phyloP scores from a whole-genome alignment of 1,140 invertebrate species.

The Achatina immaculata region DNA sequence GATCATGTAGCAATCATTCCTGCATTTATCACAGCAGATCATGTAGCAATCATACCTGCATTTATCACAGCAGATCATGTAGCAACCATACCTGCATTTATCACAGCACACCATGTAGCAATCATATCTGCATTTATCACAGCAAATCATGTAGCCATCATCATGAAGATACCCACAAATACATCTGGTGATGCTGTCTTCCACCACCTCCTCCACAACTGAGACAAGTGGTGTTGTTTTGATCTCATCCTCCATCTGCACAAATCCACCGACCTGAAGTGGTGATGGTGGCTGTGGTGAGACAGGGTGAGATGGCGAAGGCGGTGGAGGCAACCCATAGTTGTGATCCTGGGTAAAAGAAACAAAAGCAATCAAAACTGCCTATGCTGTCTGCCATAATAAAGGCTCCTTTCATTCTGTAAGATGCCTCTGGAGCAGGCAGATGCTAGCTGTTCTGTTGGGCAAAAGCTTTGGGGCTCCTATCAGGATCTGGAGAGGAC shows the following conservation, averaged over 20 bases:
- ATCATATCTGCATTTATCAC: conserved; percentile 97
- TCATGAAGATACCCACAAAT: conserved; percentile 94
- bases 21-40: conserved; percentile 75
- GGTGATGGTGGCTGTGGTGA: conserved; percentile 59
- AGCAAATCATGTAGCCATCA: conserved; percentile 98
- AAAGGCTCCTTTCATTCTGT: too few species aligned
- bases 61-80: conserved; percentile 96
- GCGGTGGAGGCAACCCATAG: conserved; percentile 80
- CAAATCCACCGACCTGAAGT: conserved; percentile 43
- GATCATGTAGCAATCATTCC: too few species aligned
- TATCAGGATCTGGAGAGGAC: too few species aligned
- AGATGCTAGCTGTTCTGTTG: too few species aligned
- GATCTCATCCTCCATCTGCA: conserved; percentile 61
- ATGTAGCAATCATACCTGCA: too few species aligned
- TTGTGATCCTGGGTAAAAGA: conserved; percentile 86
- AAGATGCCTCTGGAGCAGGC: too few species aligned
- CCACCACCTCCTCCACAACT: conserved; percentile 54
- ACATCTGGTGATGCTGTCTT: conserved; percentile 88
- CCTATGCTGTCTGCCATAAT: too few species aligned
- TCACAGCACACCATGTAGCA: conserved; percentile 99
- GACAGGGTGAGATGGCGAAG: conserved; percentile 49
- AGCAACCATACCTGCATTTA: conserved; percentile 96
- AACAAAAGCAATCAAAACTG: too few species aligned
- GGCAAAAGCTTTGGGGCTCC: too few species aligned
- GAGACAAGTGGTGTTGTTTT: conserved; percentile 53